These are phyloP conservation scores for Romanogobio albipinnatus DNA, from an alignment of 2,113 vertebrate genomes.

Conservation along the genomic window DNA sequence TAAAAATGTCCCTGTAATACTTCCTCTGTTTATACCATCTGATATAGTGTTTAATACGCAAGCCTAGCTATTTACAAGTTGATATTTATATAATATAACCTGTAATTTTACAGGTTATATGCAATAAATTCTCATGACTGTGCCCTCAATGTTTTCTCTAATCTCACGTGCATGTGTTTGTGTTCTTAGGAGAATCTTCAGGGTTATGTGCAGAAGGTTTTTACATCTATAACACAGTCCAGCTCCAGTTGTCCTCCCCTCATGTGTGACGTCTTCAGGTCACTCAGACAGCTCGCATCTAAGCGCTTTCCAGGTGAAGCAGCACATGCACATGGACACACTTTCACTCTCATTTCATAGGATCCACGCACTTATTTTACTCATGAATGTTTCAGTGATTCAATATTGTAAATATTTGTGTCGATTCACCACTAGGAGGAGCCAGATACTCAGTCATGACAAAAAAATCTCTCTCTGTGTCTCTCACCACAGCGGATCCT, in stretches of 20 bases:
- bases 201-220: conserved; percentile 95
- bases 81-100: neutral
- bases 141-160: no score
- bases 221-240: conserved; percentile 91
- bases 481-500: conserved; percentile 84
- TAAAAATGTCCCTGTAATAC: neutral
- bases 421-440: conserved; percentile 33
- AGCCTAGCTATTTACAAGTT: neutral
- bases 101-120: neutral
- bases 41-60: neutral
- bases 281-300: conserved; percentile 89
- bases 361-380: neutral
- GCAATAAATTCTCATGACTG: neutral
- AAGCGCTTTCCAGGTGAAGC: conserved; percentile 91
- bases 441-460: neutral
- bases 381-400: neutral
- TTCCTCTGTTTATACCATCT: neutral
- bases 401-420: neutral
- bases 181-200: conserved; percentile 90
- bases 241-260: conserved; percentile 95
- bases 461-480: neutral
- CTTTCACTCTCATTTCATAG: neutral
- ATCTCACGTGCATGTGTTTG: neutral
- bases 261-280: conserved; percentile 96
- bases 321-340: neutral